These are phyloP conservation scores for Drosophila gaucha DNA, from an alignment of 2,888 invertebrate genomes.

Conservation along the genomic window DNA sequence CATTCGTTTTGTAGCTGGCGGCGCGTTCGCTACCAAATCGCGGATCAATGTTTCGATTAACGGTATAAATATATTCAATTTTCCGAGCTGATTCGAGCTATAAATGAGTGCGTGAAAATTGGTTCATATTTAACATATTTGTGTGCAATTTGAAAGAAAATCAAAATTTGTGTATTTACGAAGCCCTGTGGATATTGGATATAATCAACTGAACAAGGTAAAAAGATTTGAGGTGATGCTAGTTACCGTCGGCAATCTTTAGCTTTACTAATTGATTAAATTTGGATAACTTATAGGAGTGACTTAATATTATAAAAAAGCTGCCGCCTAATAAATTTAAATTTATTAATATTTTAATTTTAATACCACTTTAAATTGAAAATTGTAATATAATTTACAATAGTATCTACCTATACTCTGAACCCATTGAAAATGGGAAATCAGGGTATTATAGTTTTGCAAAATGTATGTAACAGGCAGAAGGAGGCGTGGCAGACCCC, in stretches of 20 bases:
- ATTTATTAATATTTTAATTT: no score
- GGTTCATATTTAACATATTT: conserved; percentile 2
- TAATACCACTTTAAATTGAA: no score
- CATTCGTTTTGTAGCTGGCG: conserved; percentile 61
- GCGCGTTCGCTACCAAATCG: conserved; percentile 59
- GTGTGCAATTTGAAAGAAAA: conserved; percentile 43
- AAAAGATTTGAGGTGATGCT: neutral
- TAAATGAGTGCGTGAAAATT: neutral
- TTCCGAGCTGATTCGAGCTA: conserved; percentile 2
- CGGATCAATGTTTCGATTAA: conserved; percentile 40
- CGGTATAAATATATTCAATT: conserved; percentile 10
- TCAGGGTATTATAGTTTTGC: no score
- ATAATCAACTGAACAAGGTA: conserved; percentile 25
- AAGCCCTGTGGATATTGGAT: conserved; percentile 17
- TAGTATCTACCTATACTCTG: no score
- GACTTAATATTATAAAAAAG: no score
- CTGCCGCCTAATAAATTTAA: no score
- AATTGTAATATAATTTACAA: no score
- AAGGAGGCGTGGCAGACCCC: no score
- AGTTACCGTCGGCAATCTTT: conserved; percentile 2
- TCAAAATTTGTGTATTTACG: neutral
- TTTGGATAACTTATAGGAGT: no score
- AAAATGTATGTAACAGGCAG: no score
- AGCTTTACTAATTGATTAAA: neutral
- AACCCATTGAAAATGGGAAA: no score